Conservation (phyloP, 92 coral and sea anemone genomes). For the Epizoanthus illoricatus region DNA sequence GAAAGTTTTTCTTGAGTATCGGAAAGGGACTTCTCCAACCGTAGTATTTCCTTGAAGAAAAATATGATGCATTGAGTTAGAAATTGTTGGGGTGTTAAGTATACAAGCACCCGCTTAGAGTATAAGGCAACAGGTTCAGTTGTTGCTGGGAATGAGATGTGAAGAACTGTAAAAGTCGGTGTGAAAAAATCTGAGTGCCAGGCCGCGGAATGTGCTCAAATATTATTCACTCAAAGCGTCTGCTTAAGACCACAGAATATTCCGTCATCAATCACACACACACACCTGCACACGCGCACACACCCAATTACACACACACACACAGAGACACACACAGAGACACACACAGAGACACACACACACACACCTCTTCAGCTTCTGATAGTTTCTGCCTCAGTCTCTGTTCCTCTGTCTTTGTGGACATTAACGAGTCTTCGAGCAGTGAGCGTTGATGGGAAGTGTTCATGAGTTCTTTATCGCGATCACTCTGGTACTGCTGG, state of each 20-base stretch:
- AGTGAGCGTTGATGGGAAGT: constrained; percentile 76
- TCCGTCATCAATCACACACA: no score
- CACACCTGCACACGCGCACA: no score
- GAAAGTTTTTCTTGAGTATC: constrained; percentile 83
- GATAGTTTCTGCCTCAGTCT: constrained; percentile 75
- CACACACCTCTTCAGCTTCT: constrained; percentile 84
- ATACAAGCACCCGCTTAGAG: no score
- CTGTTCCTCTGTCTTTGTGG: constrained; percentile 87
- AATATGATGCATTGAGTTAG: not conserved
- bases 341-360: not conserved
- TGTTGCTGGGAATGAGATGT: not conserved
- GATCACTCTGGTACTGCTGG: constrained; percentile 76
- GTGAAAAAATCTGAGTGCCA: no score
- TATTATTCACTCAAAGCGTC: no score
- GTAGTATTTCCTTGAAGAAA: constrained; percentile 68
- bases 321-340: not conserved
- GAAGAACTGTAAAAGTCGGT: no score
- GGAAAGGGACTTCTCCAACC: constrained; percentile 82
- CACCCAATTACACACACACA: no score
- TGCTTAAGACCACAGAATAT: no score
- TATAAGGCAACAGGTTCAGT: not conserved
- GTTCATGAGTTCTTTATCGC: constrained; percentile 72
- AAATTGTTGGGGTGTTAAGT: not conserved
- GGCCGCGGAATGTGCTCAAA: no score
- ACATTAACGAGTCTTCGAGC: constrained; percentile 78